These are phyloP conservation scores for Empidonax alnorum DNA, from an alignment of 2,113 vertebrate species.

Conservation along the genomic window DNA sequence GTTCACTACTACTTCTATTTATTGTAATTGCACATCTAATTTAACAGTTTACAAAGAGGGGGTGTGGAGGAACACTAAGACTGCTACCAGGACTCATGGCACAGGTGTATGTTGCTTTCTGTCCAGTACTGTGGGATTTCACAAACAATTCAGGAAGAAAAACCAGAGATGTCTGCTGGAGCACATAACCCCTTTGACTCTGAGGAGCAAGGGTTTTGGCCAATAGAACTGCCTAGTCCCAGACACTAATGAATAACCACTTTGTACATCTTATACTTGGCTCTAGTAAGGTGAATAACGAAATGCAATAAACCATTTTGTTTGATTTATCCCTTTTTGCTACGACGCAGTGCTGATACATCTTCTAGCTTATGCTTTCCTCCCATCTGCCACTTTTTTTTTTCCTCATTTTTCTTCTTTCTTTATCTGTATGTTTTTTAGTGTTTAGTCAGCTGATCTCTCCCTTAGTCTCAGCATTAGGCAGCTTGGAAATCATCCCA, in stretches of 20 bases:
- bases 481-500: neutral
- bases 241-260: neutral
- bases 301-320: neutral
- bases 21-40: neutral
- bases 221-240: rapidly evolving
- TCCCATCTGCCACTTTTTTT: neutral
- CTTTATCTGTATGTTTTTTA: neutral
- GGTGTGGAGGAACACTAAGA: neutral
- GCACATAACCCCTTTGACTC: neutral
- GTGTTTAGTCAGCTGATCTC: neutral
- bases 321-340: neutral
- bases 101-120: rapidly evolving
- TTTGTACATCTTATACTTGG: neutral
- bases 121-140: neutral
- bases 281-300: neutral
- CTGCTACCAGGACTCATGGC: rapidly evolving
- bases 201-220: neutral
- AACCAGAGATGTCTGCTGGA: neutral
- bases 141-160: neutral
- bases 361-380: neutral
- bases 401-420: neutral
- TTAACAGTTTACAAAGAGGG: neutral
- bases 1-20: neutral
- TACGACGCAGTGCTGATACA: neutral
- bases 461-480: neutral